These are phyloP conservation scores for Actinopyga echinites DNA, from an alignment of 53 echinoderm and acorn worm genomes.

Conservation along the genomic window DNA sequence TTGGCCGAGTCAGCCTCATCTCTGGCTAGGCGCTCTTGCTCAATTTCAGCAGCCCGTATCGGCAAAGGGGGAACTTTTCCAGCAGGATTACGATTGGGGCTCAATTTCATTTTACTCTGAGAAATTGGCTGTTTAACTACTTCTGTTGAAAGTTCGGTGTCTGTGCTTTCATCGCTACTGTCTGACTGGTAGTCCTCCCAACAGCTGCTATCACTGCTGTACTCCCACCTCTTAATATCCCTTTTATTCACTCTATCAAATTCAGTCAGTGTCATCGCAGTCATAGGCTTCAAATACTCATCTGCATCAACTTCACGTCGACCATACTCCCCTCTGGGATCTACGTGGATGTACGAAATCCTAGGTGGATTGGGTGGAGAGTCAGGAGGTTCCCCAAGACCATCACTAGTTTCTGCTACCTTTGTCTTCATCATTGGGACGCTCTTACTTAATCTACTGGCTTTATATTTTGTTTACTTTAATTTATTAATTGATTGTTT, in stretches of 20 bases:
- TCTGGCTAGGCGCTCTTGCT: too few relatives aligned
- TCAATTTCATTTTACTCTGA: not conserved
- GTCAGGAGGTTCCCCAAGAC: not conserved
- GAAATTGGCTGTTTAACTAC: not conserved
- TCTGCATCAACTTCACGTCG: not conserved
- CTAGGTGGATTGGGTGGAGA: not conserved
- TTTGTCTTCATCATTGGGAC: too few relatives aligned
- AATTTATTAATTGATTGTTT: too few relatives aligned
- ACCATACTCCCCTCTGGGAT: not conserved
- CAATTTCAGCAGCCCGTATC: not conserved
- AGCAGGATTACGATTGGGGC: not conserved
- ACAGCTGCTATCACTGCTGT: conserved; percentile 21
- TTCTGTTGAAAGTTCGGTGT: not conserved
- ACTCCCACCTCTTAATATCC: conserved; percentile 3
- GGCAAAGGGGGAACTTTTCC: conserved; percentile 28
- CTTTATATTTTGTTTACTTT: too few relatives aligned
- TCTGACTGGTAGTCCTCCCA: not conserved
- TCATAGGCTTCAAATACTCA: conserved; percentile 5
- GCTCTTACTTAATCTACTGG: too few relatives aligned
- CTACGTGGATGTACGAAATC: not conserved
- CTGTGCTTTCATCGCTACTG: not conserved
- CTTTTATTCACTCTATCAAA: not conserved
- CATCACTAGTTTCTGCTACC: not conserved
- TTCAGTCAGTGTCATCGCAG: not conserved
- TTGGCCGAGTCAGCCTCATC: too few relatives aligned